phyloP scores from a whole-genome alignment of 2,888 invertebrate genomes.

The Phlogophora meticulosa region DNA sequence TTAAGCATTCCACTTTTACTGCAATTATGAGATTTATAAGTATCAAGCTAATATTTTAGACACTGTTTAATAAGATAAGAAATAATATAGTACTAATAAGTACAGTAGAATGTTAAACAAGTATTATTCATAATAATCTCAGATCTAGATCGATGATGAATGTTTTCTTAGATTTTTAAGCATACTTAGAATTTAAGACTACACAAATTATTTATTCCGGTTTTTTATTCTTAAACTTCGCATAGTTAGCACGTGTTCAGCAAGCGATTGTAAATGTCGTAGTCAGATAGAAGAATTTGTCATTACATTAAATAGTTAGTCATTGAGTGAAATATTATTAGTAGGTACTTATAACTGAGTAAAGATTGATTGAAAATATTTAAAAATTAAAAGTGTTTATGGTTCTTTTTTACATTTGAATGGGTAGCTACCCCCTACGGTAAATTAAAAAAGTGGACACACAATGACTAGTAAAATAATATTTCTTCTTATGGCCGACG shows the following conservation, averaged over 20 bases:
- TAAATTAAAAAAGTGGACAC: too few species aligned
- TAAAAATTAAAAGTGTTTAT: too few species aligned
- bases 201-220: neutral
- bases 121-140: conserved; percentile 25
- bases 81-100: neutral
- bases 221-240: neutral
- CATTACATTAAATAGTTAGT: too few species aligned
- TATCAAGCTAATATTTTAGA: conserved; percentile 9
- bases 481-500: too few species aligned
- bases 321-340: too few species aligned
- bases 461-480: too few species aligned
- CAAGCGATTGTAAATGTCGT: neutral
- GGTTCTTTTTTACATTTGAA: too few species aligned
- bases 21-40: conserved; percentile 11
- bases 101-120: conserved; percentile 22
- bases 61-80: conserved; percentile 18
- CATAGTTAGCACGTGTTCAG: neutral
- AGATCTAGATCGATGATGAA: conserved; percentile 3
- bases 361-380: too few species aligned
- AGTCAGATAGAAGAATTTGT: too few species aligned
- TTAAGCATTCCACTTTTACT: conserved; percentile 32
- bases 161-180: conserved; percentile 1
- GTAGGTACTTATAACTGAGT: too few species aligned
- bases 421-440: too few species aligned
- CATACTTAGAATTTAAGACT: conserved; percentile 17